Conservation (phyloP, 2,113 vertebrate species). For the Gobio gobio region DNA sequence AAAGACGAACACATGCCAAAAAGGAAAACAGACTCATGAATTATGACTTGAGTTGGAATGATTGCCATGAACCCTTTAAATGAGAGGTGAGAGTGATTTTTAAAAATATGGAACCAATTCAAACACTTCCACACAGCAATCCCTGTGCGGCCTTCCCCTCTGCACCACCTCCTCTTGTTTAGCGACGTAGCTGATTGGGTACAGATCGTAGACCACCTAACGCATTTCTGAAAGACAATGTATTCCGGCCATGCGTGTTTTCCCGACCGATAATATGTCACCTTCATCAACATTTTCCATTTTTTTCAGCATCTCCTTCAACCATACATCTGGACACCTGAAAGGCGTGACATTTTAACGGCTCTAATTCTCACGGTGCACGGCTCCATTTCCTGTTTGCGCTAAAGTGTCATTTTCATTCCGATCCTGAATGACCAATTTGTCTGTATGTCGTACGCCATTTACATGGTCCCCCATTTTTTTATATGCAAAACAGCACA, state of each 20-base stretch:
- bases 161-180: not conserved
- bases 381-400: conserved; percentile 78
- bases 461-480: conserved; percentile 97
- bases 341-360: conserved; percentile 83
- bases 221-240: conserved; percentile 62
- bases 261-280: conserved; percentile 28
- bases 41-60: conserved; percentile 11
- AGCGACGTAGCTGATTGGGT: conserved; percentile 1
- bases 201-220: conserved; percentile 16
- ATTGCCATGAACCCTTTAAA: conserved; percentile 30
- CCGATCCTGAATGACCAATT: conserved; percentile 90
- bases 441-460: conserved; percentile 95
- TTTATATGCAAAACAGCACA: conserved; percentile 98
- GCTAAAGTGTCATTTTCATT: conserved; percentile 83
- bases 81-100: conserved; percentile 10
- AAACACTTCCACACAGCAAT: not conserved
- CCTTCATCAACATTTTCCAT: conserved; percentile 57
- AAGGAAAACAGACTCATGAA: conserved; percentile 14
- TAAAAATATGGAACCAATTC: conserved; percentile 21
- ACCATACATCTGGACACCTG: conserved; percentile 77
- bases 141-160: not conserved
- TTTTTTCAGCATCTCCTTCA: conserved; percentile 75
- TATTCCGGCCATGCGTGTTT: conserved; percentile 43
- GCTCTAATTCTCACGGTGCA: conserved; percentile 78
- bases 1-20: conserved; percentile 10